Evolutionary conservation across 2,888 invertebrate genomes (phyloP).

Genomic region (Eupithecia exiguata): DNA sequence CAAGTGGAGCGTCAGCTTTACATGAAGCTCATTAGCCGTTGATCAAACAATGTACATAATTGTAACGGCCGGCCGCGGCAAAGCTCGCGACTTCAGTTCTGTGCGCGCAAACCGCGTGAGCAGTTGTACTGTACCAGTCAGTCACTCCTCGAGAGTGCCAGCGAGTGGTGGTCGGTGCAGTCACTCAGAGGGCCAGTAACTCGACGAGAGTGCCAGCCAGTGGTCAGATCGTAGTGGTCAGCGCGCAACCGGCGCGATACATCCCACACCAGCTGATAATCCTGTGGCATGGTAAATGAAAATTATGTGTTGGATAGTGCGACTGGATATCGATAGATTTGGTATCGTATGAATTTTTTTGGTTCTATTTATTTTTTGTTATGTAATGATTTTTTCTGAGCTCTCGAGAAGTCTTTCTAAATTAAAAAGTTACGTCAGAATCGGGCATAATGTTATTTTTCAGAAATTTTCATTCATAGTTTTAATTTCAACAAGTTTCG

Average conservation of each 20-base stretch:
- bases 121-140: constrained; percentile 28
- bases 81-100: constrained; percentile 41
- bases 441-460: neutral
- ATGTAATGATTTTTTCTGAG: constrained; percentile 9
- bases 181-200: neutral
- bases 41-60: constrained; percentile 18
- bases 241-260: neutral
- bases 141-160: constrained; percentile 68
- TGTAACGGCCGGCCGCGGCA: constrained; percentile 16
- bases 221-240: neutral
- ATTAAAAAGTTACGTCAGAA: neutral
- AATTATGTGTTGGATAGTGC: constrained; percentile 52
- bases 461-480: neutral
- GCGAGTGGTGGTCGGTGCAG: constrained; percentile 47
- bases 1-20: neutral
- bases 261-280: constrained; percentile 61
- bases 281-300: constrained; percentile 77
- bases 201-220: neutral
- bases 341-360: constrained; percentile 71
- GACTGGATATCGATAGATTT: constrained; percentile 50
- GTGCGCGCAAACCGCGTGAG: constrained; percentile 31
- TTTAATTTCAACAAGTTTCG: neutral
- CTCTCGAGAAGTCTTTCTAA: neutral
- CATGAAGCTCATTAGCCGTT: constrained; percentile 11
- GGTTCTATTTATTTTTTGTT: constrained; percentile 25